phyloP scores from a whole-genome alignment of 2,113 vertebrate genomes.

The Balaeniceps rex region DNA sequence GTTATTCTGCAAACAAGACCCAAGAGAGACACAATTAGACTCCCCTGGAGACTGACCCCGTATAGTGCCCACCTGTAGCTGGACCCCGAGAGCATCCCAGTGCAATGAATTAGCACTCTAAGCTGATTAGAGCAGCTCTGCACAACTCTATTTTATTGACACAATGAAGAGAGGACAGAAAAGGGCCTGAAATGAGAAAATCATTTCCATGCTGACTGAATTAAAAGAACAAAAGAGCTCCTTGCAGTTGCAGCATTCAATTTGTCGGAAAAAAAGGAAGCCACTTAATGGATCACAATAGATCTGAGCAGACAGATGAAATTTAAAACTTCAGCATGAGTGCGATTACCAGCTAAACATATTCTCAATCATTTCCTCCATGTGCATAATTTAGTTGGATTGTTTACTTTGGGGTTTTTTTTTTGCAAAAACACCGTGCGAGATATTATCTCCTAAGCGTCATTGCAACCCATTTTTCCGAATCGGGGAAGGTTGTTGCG shows the following conservation, averaged over 20 bases:
- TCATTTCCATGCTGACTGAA: constrained; percentile 89
- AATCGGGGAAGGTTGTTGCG: constrained; percentile 14
- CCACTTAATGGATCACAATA: constrained; percentile 83
- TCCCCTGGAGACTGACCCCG: constrained; percentile 82
- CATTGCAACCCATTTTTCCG: constrained; percentile 60
- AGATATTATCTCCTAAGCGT: constrained; percentile 67
- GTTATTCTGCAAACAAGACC: constrained; percentile 79
- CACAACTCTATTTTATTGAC: constrained; percentile 90
- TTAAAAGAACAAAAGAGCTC: constrained; percentile 86
- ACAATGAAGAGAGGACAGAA: constrained; percentile 85
- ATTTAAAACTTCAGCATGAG: constrained; percentile 79
- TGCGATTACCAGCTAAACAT: constrained; percentile 78
- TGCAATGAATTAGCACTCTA: constrained; percentile 83
- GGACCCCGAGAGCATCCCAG: constrained; percentile 80
- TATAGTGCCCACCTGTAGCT: constrained; percentile 82
- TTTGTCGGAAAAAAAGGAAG: constrained; percentile 81
- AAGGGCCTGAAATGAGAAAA: constrained; percentile 85
- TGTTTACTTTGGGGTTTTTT: constrained; percentile 58
- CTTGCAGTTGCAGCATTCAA: constrained; percentile 85
- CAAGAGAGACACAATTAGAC: constrained; percentile 80
- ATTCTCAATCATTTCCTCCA: constrained; percentile 79
- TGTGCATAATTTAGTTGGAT: constrained; percentile 72
- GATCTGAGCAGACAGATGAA: constrained; percentile 82
- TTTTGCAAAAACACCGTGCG: not conserved
- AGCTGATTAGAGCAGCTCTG: constrained; percentile 85